phyloP scores from a whole-genome alignment of 2,888 invertebrate genomes.

The Morpho helenor region DNA sequence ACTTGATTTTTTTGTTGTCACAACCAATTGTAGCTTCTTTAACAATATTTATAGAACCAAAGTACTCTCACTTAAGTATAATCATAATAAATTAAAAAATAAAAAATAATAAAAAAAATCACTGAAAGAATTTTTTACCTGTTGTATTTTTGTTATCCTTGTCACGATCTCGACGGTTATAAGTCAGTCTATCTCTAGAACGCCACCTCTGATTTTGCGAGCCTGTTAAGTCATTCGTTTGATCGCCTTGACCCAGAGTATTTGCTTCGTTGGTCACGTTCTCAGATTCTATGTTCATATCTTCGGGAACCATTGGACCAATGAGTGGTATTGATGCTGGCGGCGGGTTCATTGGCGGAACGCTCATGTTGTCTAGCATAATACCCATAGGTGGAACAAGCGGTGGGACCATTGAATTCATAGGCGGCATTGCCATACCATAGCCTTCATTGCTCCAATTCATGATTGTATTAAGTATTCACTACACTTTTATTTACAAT shows the following conservation, averaged over 20 bases:
- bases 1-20: too few relatives aligned
- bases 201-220: constrained; percentile 17
- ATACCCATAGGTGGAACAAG: too few relatives aligned
- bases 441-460: constrained; percentile 6
- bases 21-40: not conserved
- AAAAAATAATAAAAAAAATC: too few relatives aligned
- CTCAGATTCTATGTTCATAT: constrained; percentile 22
- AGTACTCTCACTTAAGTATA: not conserved
- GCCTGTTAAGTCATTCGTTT: constrained; percentile 21
- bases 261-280: constrained; percentile 2
- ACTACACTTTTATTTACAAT: too few relatives aligned
- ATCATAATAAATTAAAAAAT: not conserved
- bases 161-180: constrained; percentile 13
- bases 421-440: constrained; percentile 2
- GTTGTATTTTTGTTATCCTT: constrained; percentile 21
- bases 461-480: not conserved
- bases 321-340: constrained; percentile 21
- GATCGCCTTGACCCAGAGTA: constrained; percentile 13
- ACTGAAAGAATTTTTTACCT: constrained; percentile 17
- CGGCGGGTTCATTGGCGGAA: constrained; percentile 23
- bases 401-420: constrained; percentile 3
- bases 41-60: not conserved
- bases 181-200: constrained; percentile 14
- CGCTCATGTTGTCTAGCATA: constrained; percentile 9
- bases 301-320: constrained; percentile 30